Evolutionary conservation across 2,113 vertebrate genomes (phyloP).

Genomic region (Aptenodytes patagonicus): DNA sequence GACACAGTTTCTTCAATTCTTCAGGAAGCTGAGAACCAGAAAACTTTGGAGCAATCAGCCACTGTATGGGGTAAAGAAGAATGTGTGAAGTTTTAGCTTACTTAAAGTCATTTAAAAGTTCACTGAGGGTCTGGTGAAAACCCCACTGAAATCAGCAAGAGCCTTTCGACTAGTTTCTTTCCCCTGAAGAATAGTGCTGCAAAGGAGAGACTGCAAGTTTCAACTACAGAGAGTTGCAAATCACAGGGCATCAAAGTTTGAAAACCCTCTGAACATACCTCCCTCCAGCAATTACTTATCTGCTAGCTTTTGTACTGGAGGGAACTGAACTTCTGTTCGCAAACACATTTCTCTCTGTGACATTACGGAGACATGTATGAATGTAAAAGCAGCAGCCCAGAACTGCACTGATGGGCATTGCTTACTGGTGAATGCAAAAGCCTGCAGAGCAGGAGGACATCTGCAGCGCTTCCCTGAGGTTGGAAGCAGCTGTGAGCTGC

Average conservation of each 20-base stretch:
- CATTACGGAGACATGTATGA: not conserved
- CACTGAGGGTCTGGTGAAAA: conserved; percentile 4
- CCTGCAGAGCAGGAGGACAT: not conserved
- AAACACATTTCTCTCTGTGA: not conserved
- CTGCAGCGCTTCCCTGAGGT: not conserved
- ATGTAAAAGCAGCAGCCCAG: not conserved
- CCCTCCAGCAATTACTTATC: conserved; percentile 42
- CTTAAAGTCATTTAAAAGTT: conserved; percentile 17
- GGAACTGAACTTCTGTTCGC: conserved; percentile 20
- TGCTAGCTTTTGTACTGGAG: not conserved
- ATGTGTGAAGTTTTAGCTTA: conserved; percentile 14
- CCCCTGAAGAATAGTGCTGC: not conserved
- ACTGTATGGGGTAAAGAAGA: not conserved
- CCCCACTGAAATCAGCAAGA: conserved; percentile 23
- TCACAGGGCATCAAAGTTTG: conserved; percentile 57
- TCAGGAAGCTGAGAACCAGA: not conserved
- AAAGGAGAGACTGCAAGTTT: not conserved
- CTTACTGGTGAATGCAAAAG: not conserved
- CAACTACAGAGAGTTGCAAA: conserved; percentile 57
- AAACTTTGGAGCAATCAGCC: not conserved
- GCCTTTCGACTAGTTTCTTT: not conserved
- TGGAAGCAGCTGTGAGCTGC: not conserved
- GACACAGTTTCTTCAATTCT: not conserved
- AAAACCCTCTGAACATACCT: conserved; percentile 36
- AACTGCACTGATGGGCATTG: not conserved